These are phyloP conservation scores for Propsilocerus akamusi DNA, from an alignment of 1,140 invertebrate genomes.

Conservation along the genomic window DNA sequence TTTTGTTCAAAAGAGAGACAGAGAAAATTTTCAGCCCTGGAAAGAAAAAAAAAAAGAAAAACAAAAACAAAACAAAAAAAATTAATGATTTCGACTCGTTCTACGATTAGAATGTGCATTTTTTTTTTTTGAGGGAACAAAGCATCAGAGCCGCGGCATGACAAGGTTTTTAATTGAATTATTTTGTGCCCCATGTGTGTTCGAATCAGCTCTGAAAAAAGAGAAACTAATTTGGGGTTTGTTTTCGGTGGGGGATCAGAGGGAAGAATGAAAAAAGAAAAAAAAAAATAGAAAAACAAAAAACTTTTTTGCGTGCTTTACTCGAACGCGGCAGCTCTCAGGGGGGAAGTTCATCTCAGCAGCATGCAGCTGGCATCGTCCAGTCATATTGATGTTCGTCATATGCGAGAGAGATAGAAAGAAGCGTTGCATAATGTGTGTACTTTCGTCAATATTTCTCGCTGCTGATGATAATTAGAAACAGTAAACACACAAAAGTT, in stretches of 20 bases:
- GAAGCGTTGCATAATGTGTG: no score
- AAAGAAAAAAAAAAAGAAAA: slow-evolving; percentile 4
- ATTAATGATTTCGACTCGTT: slow-evolving; percentile 2
- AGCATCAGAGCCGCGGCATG: no score
- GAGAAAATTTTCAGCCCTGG: background rate
- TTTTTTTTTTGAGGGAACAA: background rate
- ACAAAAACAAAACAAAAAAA: slow-evolving; percentile 4
- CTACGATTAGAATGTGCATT: background rate
- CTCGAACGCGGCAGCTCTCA: background rate
- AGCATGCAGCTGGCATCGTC: background rate
- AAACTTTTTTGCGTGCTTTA: background rate
- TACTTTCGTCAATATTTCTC: no score
- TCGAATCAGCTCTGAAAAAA: no score
- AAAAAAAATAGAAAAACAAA: slow-evolving; percentile 1
- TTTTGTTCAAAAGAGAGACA: background rate
- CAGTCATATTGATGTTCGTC: no score
- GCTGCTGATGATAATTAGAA: slow-evolving; percentile 3
- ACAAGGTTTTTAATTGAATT: no score
- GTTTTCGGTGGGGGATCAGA: no score
- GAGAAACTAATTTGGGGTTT: no score
- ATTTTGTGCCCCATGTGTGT: no score
- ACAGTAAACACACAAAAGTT: slow-evolving; percentile 3
- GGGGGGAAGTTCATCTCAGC: background rate
- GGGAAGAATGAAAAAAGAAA: slow-evolving; percentile 3
- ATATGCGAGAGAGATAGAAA: no score